Base-by-base conservation (phyloP, 2,113 vertebrate genomes). In the Pygoscelis antarcticus region DNA sequence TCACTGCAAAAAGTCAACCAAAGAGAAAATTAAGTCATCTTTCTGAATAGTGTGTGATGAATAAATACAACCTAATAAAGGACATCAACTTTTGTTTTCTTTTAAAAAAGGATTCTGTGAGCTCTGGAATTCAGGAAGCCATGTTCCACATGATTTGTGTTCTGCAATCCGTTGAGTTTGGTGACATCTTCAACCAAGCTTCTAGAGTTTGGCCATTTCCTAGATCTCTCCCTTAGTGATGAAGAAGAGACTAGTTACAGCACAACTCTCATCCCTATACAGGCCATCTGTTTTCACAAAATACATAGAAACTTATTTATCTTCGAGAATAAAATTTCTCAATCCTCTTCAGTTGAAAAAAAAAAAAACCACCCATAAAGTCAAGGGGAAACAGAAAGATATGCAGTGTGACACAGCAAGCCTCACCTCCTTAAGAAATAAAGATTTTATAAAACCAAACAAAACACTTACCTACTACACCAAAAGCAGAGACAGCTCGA, bases 401-500 rank as follows among this genome's bases (percentile, higher is more conserved):
- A 57, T 2, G 25, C 23, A 65, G 27, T 1, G 4, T 34, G 42
- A 68, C 52, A 81, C 30, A 74, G 13, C 18, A 98, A 98, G 9
- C 97, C 94, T 98, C 92, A 71, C 3, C 7, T 85, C n/a, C 32
- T 62, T 82, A 87, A 64, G 52, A 81, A 75, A 71, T 4, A 93
- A 60, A 79, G 27, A 20, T 34, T 70, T 61, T 36, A 49, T 32
- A 64, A 76, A 82, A 62, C 22, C 68, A 78, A 82, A 40, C 10
- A 9, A 54, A 65, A 72, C 20, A 57, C 94, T 99, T 98, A 99
- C 99, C 99, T 54, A 99, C 99, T 92, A 99, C 97, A 57, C 99
- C 99, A 95, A 98, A 99, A 75, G 99, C 99, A 83, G 98, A 98
- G 42, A 99, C 98, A 25, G 99, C 98, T 94, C 99, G 98, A 66